A percentile compares a stretch with the other conserved stretches of the same genome.
Conservation (phyloP, 2,797 vertebrate genomes). For the Garrulus glandarius region DNA sequence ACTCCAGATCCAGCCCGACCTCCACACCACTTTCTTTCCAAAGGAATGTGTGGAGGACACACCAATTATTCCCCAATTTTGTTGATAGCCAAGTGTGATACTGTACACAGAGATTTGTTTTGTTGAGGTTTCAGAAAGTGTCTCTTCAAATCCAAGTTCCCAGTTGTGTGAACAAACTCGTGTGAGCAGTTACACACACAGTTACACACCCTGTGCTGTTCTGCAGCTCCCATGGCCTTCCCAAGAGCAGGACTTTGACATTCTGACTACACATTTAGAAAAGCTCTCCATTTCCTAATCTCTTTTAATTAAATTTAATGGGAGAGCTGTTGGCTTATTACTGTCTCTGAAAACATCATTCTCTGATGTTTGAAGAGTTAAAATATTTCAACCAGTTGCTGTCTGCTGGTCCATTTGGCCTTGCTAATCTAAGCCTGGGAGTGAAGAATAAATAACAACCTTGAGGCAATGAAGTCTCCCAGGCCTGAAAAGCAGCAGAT, state of each 20-base stretch:
- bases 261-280: background rate
- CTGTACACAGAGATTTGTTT: background rate
- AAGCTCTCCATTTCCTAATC: background rate
- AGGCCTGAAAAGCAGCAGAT: background rate
- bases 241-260: background rate
- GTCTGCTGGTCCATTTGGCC: background rate
- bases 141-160: background rate
- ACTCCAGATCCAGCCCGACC: background rate
- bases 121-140: background rate
- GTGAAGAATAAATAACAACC: background rate
- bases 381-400: background rate
- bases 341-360: background rate
- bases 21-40: background rate
- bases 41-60: background rate
- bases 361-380: background rate
- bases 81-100: background rate
- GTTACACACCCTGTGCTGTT: background rate
- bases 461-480: background rate
- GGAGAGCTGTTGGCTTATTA: background rate
- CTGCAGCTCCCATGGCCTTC: background rate
- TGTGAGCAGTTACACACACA: background rate
- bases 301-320: background rate
- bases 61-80: fast-evolving
- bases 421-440: background rate
- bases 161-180: background rate